A percentile compares a stretch with the other conserved stretches of the same genome.
phyloP scores from a whole-genome alignment of 2,797 vertebrate species.

The Bucorvus abyssinicus region DNA sequence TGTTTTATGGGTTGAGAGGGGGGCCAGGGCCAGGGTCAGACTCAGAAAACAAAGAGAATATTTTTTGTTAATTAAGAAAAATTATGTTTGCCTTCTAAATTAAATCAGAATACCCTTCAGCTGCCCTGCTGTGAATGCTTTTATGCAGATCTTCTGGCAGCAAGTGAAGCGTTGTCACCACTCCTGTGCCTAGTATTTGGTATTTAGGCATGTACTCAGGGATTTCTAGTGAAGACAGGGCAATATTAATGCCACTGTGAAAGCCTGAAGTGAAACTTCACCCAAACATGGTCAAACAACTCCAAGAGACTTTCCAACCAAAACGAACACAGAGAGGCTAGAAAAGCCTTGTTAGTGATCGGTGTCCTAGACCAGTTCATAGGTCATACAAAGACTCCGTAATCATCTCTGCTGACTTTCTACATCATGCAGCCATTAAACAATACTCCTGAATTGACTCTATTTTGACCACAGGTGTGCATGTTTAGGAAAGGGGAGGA shows the following conservation, averaged over 20 bases:
- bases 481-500: background rate
- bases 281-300: constrained; percentile 47
- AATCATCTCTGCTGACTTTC: background rate
- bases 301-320: background rate
- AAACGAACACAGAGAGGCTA: background rate
- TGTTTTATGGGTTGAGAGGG: background rate
- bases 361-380: background rate
- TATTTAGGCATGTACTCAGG: background rate
- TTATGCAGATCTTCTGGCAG: constrained; percentile 34
- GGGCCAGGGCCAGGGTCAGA: background rate
- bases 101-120: constrained; percentile 44
- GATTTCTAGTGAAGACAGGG: constrained; percentile 55
- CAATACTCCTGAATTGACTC: background rate
- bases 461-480: background rate
- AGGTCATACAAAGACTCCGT: background rate
- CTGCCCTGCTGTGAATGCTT: constrained; percentile 27
- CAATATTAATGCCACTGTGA: constrained; percentile 34
- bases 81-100: constrained; percentile 33
- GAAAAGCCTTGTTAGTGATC: background rate
- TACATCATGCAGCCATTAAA: background rate
- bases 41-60: background rate
- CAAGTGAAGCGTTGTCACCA: constrained; percentile 26
- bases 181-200: constrained; percentile 12
- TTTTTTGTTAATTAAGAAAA: constrained; percentile 53
- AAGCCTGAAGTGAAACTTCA: background rate